Percentiles rank a stretch among this genome's conserved stretches.
Conservation (phyloP, 1,140 invertebrate genomes). For the Xylocopa sonorina region DNA sequence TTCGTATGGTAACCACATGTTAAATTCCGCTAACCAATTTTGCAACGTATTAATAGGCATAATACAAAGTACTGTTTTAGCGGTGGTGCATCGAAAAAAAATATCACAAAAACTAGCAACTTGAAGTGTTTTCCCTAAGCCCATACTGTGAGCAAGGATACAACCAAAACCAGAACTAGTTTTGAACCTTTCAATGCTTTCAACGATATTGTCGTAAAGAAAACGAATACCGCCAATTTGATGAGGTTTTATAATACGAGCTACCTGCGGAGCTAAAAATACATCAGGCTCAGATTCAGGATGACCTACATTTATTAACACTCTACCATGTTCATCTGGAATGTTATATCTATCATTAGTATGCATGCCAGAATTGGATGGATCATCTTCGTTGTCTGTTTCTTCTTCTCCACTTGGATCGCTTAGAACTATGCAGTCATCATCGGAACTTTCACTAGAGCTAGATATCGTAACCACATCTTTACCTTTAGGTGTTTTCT, state of each 20-base stretch:
- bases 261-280: conserved; percentile 96
- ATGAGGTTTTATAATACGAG: conserved; percentile 97
- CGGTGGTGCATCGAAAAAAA: conserved; percentile 94
- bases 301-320: conserved; percentile 98
- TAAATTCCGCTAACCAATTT: conserved; percentile 99
- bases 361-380: conserved; percentile 88
- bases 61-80: conserved; percentile 95
- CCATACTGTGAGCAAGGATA: conserved; percentile 99
- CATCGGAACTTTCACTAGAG: conserved; percentile 85
- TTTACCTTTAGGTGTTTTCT: conserved; percentile 78
- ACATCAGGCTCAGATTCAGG: conserved; percentile 95
- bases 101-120: conserved; percentile 97
- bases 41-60: conserved; percentile 99
- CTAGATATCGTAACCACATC: conserved; percentile 86
- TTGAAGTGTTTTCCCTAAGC: conserved; percentile 99
- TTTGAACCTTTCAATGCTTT: conserved; percentile 93
- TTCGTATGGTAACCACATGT: conserved; percentile 94
- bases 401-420: conserved; percentile 86
- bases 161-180: conserved; percentile 97
- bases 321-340: conserved; percentile 94
- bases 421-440: conserved; percentile 91
- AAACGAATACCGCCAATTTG: conserved; percentile 98
- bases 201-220: conserved; percentile 97
- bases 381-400: conserved; percentile 85
- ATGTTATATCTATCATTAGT: conserved; percentile 96